Conservation (phyloP, 2,797 vertebrate species). For the Hozukius guyotensis region DNA sequence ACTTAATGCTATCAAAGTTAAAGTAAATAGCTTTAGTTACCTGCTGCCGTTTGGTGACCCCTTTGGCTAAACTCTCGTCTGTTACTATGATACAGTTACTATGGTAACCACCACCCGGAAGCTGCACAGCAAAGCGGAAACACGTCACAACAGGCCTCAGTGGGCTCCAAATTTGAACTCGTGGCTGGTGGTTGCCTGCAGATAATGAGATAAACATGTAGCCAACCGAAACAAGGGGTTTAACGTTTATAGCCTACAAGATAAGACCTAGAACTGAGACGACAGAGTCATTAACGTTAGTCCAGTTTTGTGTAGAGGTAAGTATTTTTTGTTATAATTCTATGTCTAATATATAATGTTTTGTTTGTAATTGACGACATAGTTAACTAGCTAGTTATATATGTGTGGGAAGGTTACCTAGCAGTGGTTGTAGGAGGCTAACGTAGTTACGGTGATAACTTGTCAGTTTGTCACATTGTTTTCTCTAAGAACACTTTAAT, state of each 20-base stretch:
- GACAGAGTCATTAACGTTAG: not conserved
- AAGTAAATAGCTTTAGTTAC: constrained; percentile 1
- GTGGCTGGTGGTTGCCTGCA: not conserved
- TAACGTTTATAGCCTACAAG: not conserved
- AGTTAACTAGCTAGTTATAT: too few relatives aligned
- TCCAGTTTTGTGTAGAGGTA: not conserved
- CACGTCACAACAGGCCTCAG: constrained; percentile 26
- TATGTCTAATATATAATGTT: not conserved
- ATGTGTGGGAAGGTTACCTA: not conserved
- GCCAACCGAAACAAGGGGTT: not conserved
- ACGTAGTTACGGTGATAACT: not conserved
- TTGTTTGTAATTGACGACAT: not conserved
- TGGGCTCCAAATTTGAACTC: constrained; percentile 80
- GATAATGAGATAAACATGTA: not conserved
- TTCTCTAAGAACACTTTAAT: too few relatives aligned
- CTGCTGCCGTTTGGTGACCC: constrained; percentile 6
- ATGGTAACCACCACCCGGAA: constrained; percentile 49
- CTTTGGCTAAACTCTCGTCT: not conserved
- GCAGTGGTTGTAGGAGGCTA: not conserved
- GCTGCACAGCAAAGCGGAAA: constrained; percentile 34
- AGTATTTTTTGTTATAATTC: not conserved
- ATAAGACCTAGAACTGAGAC: not conserved
- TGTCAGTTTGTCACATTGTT: not conserved
- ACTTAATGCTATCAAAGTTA: not conserved
- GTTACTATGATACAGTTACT: constrained; percentile 60